phyloP scores from a whole-genome alignment of 2,888 invertebrate genomes.

The Euclidia mi region DNA sequence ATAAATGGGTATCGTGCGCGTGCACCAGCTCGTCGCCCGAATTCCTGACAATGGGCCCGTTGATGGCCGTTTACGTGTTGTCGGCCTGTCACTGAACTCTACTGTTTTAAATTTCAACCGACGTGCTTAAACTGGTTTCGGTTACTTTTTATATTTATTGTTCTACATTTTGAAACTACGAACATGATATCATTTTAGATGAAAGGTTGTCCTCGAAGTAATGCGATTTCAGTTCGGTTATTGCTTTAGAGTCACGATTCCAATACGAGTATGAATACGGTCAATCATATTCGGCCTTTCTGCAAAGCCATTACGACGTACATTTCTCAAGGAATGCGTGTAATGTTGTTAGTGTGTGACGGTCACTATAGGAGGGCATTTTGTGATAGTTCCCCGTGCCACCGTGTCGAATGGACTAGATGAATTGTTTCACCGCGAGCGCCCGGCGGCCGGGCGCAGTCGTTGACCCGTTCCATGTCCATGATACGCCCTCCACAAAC shows the following conservation, averaged over 20 bases:
- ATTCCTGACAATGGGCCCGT: constrained; percentile 77
- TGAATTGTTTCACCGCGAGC: constrained; percentile 75
- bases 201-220: constrained; percentile 15
- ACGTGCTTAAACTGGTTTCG: constrained; percentile 52
- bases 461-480: constrained; percentile 78
- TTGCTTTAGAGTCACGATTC: constrained; percentile 25
- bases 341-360: constrained; percentile 40
- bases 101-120: constrained; percentile 65
- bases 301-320: constrained; percentile 28
- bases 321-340: constrained; percentile 46
- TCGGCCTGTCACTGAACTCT: constrained; percentile 73
- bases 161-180: constrained; percentile 29
- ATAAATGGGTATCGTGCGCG: constrained; percentile 64
- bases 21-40: constrained; percentile 69
- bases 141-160: constrained; percentile 44
- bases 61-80: constrained; percentile 66
- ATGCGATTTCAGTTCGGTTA: constrained; percentile 12
- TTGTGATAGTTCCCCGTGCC: constrained; percentile 39
- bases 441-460: constrained; percentile 68
- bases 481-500: constrained; percentile 60
- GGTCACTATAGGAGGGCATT: constrained; percentile 38
- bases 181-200: constrained; percentile 15
- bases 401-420: constrained; percentile 74
- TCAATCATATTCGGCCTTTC: constrained; percentile 31
- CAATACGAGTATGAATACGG: constrained; percentile 21